Evolutionary conservation across 1,140 invertebrate species (phyloP).

Genomic region (Eupristina koningsbergeri): DNA sequence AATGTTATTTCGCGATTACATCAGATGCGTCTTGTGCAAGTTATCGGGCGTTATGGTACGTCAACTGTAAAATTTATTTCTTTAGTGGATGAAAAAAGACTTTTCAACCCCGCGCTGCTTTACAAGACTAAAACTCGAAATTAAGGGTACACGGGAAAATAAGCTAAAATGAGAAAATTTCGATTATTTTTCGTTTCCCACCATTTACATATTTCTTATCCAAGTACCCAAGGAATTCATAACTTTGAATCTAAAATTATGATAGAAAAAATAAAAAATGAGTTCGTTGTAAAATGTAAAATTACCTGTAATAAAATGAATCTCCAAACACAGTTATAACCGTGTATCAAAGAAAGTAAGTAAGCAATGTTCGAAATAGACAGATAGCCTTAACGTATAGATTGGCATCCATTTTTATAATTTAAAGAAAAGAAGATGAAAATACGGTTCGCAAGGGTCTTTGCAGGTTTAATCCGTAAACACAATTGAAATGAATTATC

Average conservation of each 20-base stretch:
- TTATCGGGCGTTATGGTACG: slow-evolving; percentile 25
- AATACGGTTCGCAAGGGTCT: too few species aligned
- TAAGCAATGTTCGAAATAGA: too few species aligned
- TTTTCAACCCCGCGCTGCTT: not conserved
- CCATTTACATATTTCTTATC: not conserved
- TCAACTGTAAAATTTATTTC: slow-evolving; percentile 33
- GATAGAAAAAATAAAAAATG: too few species aligned
- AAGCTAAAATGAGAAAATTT: slow-evolving; percentile 9
- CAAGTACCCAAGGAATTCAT: not conserved
- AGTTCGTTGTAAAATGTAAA: too few species aligned
- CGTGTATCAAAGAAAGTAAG: too few species aligned
- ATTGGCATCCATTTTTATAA: too few species aligned
- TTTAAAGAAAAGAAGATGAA: too few species aligned
- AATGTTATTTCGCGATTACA: slow-evolving; percentile 27
- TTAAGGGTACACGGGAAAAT: not conserved
- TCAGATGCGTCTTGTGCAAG: not conserved
- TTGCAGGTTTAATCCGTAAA: too few species aligned
- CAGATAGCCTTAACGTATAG: too few species aligned
- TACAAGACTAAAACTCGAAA: not conserved
- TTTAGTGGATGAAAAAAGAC: not conserved
- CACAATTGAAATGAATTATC: too few species aligned
- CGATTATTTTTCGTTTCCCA: not conserved
- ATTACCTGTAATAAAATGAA: too few species aligned
- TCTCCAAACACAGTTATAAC: too few species aligned
- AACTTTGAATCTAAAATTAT: not conserved